These are phyloP conservation scores for Sebastes schlegelii DNA, from an alignment of 2,113 vertebrate species.

Conservation along the genomic window DNA sequence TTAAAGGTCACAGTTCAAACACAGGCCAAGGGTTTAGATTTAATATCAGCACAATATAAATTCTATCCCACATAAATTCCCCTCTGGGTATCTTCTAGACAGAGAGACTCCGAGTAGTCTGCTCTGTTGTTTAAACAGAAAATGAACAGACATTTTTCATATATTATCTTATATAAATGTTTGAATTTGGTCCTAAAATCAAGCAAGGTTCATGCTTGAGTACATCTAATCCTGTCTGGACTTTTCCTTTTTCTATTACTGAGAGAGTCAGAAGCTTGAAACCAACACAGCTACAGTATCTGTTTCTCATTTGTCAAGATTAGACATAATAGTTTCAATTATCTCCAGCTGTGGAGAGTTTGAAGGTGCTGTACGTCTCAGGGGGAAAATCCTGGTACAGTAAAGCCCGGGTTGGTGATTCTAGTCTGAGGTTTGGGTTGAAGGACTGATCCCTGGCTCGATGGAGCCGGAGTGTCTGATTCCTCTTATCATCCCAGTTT, in stretches of 20 bases:
- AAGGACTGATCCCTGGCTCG: conserved; percentile 4
- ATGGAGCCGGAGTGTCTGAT: conserved; percentile 40
- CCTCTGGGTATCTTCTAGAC: not conserved
- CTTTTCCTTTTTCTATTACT: not conserved
- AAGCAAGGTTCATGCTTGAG: not conserved
- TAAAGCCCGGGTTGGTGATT: conserved; percentile 32
- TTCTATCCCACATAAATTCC: not conserved
- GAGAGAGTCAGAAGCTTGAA: not conserved
- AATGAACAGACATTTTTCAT: not conserved
- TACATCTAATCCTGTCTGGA: not conserved
- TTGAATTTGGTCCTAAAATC: not conserved
- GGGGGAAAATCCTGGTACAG: conserved; percentile 18
- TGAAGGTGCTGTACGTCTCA: conserved; percentile 7
- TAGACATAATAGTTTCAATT: conserved; percentile 24
- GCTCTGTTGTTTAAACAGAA: not conserved
- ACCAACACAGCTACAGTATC: conserved; percentile 16
- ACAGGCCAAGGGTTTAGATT: not conserved
- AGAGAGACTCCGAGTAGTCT: not conserved
- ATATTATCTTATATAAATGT: not conserved
- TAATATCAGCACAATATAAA: not conserved
- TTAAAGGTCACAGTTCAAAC: not conserved
- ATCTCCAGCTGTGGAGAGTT: conserved; percentile 26
- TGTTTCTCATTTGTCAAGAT: conserved; percentile 51
- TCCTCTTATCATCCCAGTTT: conserved; percentile 14
- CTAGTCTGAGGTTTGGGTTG: conserved; percentile 29